These are phyloP conservation scores for Melipona quadrifasciata DNA, from an alignment of 1,140 invertebrate species.

Conservation along the genomic window DNA sequence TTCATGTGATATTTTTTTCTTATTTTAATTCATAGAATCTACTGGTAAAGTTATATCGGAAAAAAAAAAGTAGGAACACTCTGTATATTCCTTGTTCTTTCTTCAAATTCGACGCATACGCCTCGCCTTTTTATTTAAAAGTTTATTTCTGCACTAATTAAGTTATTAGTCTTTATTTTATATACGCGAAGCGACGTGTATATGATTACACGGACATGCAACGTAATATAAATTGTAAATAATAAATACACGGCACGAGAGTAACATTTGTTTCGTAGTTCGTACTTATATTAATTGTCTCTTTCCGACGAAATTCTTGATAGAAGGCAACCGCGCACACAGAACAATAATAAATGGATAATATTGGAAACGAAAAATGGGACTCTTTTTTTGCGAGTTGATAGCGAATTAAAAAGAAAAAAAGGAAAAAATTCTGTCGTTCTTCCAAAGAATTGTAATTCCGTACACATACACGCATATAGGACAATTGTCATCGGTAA, in stretches of 20 bases:
- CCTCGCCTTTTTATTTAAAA: constrained; percentile 13
- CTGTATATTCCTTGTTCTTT: neutral
- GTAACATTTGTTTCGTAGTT: constrained; percentile 15
- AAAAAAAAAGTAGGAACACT: too few species aligned
- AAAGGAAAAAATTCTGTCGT: neutral
- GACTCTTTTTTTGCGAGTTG: neutral
- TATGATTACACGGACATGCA: neutral
- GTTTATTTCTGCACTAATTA: too few species aligned
- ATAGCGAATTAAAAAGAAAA: too few species aligned
- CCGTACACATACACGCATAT: constrained; percentile 22
- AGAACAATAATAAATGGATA: neutral
- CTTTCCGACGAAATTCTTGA: neutral
- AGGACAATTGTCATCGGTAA: neutral
- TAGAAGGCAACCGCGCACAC: constrained; percentile 1
- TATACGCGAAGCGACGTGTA: constrained; percentile 14
- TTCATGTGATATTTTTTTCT: too few species aligned
- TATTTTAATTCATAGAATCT: too few species aligned
- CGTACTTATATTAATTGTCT: constrained; percentile 44
- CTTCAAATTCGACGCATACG: constrained; percentile 28
- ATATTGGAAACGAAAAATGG: neutral
- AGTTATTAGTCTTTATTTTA: constrained; percentile 25
- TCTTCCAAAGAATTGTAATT: constrained; percentile 23
- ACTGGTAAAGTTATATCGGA: too few species aligned
- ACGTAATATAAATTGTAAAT: constrained; percentile 50
- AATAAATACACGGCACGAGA: constrained; percentile 45